Evolutionary conservation across 2,888 invertebrate species (phyloP).

Genomic region (Oxyscelio sp.): DNA sequence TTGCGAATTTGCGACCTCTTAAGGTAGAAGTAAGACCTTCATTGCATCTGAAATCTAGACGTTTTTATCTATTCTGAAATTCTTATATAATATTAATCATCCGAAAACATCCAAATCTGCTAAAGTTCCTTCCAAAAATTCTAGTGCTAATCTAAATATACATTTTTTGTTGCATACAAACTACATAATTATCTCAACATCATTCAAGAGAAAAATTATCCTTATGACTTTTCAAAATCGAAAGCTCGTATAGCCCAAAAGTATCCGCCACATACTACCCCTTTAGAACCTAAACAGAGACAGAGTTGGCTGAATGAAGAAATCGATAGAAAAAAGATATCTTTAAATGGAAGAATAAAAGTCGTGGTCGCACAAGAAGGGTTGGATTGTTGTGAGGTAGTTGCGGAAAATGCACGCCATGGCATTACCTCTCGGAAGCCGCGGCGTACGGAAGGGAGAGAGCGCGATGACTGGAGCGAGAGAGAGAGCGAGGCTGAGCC

Average conservation of each 20-base stretch:
- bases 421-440: constrained; percentile 43
- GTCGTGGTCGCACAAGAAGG: constrained; percentile 49
- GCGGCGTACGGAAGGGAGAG: constrained; percentile 46
- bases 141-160: too few species aligned
- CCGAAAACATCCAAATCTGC: too few species aligned
- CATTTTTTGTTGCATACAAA: too few species aligned
- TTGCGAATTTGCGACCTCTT: too few species aligned
- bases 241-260: not conserved
- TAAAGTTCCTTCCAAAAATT: too few species aligned
- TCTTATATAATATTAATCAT: too few species aligned
- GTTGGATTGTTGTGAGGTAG: constrained; percentile 60
- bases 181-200: too few species aligned
- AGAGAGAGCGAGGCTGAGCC: constrained; percentile 75
- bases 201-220: too few species aligned
- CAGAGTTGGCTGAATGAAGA: constrained; percentile 3
- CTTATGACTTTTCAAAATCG: not conserved
- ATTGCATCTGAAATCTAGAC: too few species aligned
- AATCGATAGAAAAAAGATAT: constrained; percentile 57
- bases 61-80: too few species aligned
- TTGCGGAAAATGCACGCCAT: constrained; percentile 65
- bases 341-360: constrained; percentile 52
- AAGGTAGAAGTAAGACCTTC: too few species aligned
- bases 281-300: not conserved
- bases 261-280: not conserved
- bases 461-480: constrained; percentile 64